Percentiles rank a stretch among this genome's conserved stretches.
Conservation (phyloP, 2,888 invertebrate species). For the Caenorhabditis plicata region DNA sequence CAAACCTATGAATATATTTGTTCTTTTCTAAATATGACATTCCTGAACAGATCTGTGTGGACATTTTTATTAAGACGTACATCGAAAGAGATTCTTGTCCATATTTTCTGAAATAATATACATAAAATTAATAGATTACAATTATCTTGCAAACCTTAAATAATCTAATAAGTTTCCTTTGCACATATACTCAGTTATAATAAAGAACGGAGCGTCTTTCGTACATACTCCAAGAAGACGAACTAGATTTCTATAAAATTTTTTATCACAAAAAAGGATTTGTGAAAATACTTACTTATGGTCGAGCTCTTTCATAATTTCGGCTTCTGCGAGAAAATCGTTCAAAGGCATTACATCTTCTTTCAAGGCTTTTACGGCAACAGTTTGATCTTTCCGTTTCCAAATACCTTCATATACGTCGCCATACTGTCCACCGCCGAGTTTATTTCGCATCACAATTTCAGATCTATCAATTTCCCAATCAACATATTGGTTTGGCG, state of each 20-base stretch:
- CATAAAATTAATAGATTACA: conserved; percentile 4
- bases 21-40: conserved; percentile 97
- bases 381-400: conserved; percentile 93
- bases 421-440: conserved; percentile 77
- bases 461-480: conserved; percentile 88
- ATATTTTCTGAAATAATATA: conserved; percentile 24
- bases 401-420: conserved; percentile 91
- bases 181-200: conserved; percentile 94
- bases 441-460: conserved; percentile 63
- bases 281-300: conserved; percentile 70
- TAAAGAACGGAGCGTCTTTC: conserved; percentile 96
- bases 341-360: conserved; percentile 99
- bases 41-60: conserved; percentile 97
- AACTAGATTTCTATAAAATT: conserved; percentile 80
- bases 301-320: conserved; percentile 99
- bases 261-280: not conserved
- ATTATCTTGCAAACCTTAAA: conserved; percentile 73
- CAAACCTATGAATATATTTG: conserved; percentile 84
- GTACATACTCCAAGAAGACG: conserved; percentile 97
- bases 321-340: conserved; percentile 97
- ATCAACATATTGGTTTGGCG: conserved; percentile 75
- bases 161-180: conserved; percentile 96
- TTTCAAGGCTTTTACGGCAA: conserved; percentile 97
- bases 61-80: conserved; percentile 97
- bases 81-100: too few relatives aligned